Evolutionary conservation across 1,140 invertebrate species (phyloP).

Genomic region (Gonioctena quinquepunctata): DNA sequence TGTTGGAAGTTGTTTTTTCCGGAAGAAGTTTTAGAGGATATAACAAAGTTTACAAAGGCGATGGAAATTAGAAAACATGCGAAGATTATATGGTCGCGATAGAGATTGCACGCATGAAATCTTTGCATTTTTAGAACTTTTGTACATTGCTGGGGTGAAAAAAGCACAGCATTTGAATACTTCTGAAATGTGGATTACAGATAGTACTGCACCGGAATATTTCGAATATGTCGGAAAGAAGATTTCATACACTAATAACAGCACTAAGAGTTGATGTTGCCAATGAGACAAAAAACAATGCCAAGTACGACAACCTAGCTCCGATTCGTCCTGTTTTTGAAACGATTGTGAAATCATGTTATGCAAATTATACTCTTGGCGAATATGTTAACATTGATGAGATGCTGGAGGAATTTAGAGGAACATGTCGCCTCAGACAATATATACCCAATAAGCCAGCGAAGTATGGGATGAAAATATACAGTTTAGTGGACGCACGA

Average conservation of each 20-base stretch:
- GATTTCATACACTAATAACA: constrained; percentile 21
- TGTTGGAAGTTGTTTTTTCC: neutral
- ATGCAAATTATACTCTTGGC: too few species aligned
- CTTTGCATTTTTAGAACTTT: constrained; percentile 51
- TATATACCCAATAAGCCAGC: constrained; percentile 34
- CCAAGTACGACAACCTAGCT: too few species aligned
- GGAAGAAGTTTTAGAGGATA: neutral
- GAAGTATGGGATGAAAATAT: constrained; percentile 9
- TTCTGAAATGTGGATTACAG: constrained; percentile 50
- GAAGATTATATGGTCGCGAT: neutral
- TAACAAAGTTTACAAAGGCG: neutral
- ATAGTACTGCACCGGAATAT: constrained; percentile 55
- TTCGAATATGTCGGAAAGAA: constrained; percentile 16
- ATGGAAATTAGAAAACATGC: neutral
- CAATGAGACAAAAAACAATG: too few species aligned
- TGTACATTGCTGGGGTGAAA: constrained; percentile 58
- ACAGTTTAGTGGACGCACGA: neutral
- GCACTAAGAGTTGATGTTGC: constrained; percentile 40
- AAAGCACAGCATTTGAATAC: constrained; percentile 53
- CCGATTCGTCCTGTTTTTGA: too few species aligned
- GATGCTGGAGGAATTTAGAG: constrained; percentile 52
- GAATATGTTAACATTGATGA: too few species aligned
- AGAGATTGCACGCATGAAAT: neutral
- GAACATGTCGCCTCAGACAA: constrained; percentile 51
- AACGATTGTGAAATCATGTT: too few species aligned